Base-by-base conservation (phyloP, 2,113 vertebrate species). In the Hyla sarda region DNA sequence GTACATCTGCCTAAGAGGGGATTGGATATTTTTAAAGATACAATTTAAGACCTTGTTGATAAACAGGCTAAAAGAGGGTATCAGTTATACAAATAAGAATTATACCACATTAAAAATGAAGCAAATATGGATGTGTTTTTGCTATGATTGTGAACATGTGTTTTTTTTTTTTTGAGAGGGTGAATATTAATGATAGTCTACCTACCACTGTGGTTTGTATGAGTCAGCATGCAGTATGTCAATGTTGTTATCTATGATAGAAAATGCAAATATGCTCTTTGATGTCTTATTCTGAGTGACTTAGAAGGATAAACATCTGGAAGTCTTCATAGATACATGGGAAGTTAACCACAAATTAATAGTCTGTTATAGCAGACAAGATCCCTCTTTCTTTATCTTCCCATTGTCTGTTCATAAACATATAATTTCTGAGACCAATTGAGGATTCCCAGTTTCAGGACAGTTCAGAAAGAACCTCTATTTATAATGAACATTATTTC, bases 261-360 rank as follows among this genome's bases (percentile, higher is more conserved):
- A 92, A 86, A 93, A 93, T 92, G 93, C 92, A 92, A 90, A 92
- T 93, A 87, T 88, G 86, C 91, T 93, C 95, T 95, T 94, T 94
- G 94, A 95, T 94, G 93, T 95, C 91, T 92, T 92, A 90, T 91
- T 93, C 92, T 93, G 85, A 87, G 93, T 92, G 90, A 93, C 90
- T 90, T 90, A 88, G 89, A 91, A 92, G 92, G 91, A 92, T 93
- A 93, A 92, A 91, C 90, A 87, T 82, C 90, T 0, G 0, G 92
- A 94, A 93, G 91, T 90, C 90, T 92, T 90, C 85, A 54, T 89
- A 82, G 89, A 88, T 91, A 89, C 90, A 80, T 88, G 80, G 79
- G 91, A 93, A 89, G 89, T 90, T 89, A 84, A 89, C 88, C 88
- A 91, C 89, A 92, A 90, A 92, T 65, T 90, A 88, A 84, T 88